Conservation (phyloP, 2,888 invertebrate species). For the Synanthedon formicaeformis region DNA sequence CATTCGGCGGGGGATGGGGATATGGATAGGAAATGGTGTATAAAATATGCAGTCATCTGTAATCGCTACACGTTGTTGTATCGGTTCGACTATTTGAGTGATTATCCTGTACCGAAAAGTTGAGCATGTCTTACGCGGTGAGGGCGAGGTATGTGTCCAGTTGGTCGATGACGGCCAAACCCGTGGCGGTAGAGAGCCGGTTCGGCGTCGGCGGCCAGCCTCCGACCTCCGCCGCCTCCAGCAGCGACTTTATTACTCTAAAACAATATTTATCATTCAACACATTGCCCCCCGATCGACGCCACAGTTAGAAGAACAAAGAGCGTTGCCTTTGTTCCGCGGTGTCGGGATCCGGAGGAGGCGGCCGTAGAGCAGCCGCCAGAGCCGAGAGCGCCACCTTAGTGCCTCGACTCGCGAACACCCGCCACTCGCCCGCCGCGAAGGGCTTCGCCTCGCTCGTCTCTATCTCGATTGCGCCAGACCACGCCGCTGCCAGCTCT, state of each 20-base stretch:
- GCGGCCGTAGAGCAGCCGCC: constrained; percentile 21
- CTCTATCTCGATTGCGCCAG: constrained; percentile 2
- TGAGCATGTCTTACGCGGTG: constrained; percentile 68
- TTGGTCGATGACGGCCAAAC: constrained; percentile 74
- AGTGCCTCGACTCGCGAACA: constrained; percentile 27
- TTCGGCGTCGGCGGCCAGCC: neutral
- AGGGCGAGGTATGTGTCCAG: constrained; percentile 76
- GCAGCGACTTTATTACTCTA: neutral
- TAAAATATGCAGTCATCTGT: no score
- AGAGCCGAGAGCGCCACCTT: constrained; percentile 19
- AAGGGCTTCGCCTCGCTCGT: constrained; percentile 3
- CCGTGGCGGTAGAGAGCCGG: constrained; percentile 43
- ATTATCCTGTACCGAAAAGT: neutral
- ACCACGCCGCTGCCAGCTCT: constrained; percentile 19
- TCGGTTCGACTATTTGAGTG: neutral
- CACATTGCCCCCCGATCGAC: no score
- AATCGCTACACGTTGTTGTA: no score
- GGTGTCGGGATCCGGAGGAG: constrained; percentile 16
- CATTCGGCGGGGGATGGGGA: no score
- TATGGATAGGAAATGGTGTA: no score
- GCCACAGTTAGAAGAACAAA: no score
- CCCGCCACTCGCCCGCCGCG: constrained; percentile 24
- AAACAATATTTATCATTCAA: neutral
- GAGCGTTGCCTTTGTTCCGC: constrained; percentile 20
- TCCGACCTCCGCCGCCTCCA: neutral